Evolutionary conservation across 2,888 invertebrate genomes (phyloP), one percentile per base, ranked within the genome.

Genomic region (Hirtodrosophila histrioides): DNA sequence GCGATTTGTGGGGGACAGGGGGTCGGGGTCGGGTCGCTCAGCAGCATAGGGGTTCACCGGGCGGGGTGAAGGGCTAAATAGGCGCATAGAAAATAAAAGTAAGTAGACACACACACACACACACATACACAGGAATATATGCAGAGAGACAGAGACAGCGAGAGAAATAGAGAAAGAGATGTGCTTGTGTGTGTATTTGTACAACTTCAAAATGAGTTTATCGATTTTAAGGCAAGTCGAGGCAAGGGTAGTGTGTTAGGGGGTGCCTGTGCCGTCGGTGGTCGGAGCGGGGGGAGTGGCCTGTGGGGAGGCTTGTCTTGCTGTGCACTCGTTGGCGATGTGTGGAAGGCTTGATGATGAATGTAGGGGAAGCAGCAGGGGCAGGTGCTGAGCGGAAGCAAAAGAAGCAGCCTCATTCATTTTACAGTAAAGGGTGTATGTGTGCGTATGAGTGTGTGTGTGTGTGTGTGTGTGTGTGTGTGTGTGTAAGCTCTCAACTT

Each of bases 181-280:
- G 27, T 27, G 27, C 27, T 9, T 31, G 31, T 31, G 31, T 31
- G 55, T 60, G 41, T 67, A 72, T 66, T 66, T 66, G 69, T 74
- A 76, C 72, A 86, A 87, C 84, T 86, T 88, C 84, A 82, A 86
- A 87, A 87, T 87, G 88, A 86, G 88, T 88, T 87, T 87, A 87
- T 87, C 87, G 87, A 87, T 87, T 87, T 87, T 88, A 79, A 72
- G 81, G 62, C 85, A 74, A 57, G 55, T 51, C 67, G 60, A 48
- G 75, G 78, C 73, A 82, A 68, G 75, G 53, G 72, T 62, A 75
- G 44, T 50, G 53, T 63, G 54, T 43, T 49, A 53, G 55, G 23
- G 54, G 51, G 6, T 17, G 27, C 27, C 35, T 9, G 58, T 35
- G 45, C n/a, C n/a, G n/a, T n/a, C n/a, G n/a, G n/a, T n/a, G n/a